phyloP scores from a whole-genome alignment of 2,888 invertebrate genomes.

The Crematogaster levior region DNA sequence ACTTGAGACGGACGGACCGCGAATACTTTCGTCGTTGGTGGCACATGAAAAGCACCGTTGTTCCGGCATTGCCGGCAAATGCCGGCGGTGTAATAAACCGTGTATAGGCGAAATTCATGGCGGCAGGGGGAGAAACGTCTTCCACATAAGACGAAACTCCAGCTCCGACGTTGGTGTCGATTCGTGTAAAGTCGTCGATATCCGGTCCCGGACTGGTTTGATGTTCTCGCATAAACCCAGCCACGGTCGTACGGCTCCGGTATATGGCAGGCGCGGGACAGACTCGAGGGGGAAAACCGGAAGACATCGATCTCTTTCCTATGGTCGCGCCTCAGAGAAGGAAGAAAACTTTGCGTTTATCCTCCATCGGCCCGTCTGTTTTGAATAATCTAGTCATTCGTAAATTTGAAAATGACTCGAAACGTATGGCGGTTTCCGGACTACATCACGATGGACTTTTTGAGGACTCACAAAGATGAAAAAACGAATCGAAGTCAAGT shows the following conservation, averaged over 20 bases:
- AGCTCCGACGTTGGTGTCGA: conserved; percentile 26
- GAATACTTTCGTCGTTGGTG: conserved; percentile 47
- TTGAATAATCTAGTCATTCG: conserved; percentile 49
- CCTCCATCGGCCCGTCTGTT: background rate
- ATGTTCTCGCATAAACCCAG: conserved; percentile 74
- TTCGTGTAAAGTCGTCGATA: conserved; percentile 68
- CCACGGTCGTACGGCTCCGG: conserved; percentile 38
- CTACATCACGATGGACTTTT: background rate
- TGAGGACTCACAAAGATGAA: background rate
- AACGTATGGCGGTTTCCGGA: conserved; percentile 23
- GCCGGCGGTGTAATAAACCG: conserved; percentile 66
- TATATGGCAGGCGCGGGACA: conserved; percentile 8
- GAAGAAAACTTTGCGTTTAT: conserved; percentile 42
- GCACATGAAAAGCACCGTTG: conserved; percentile 66
- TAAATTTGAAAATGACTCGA: conserved; percentile 48
- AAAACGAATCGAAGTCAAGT: conserved; percentile 5
- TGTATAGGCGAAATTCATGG: conserved; percentile 73
- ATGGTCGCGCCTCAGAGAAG: conserved; percentile 15
- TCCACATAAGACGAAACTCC: conserved; percentile 27
- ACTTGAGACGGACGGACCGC: conserved; percentile 52
- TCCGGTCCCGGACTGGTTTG: conserved; percentile 71
- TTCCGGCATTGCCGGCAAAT: conserved; percentile 59
- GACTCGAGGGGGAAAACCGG: conserved; percentile 26
- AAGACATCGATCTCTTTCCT: conserved; percentile 49
- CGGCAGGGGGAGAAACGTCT: conserved; percentile 54